These are phyloP conservation scores for Pseudomyrmex pallidus DNA, from an alignment of 1,140 invertebrate species.

Conservation along the genomic window DNA sequence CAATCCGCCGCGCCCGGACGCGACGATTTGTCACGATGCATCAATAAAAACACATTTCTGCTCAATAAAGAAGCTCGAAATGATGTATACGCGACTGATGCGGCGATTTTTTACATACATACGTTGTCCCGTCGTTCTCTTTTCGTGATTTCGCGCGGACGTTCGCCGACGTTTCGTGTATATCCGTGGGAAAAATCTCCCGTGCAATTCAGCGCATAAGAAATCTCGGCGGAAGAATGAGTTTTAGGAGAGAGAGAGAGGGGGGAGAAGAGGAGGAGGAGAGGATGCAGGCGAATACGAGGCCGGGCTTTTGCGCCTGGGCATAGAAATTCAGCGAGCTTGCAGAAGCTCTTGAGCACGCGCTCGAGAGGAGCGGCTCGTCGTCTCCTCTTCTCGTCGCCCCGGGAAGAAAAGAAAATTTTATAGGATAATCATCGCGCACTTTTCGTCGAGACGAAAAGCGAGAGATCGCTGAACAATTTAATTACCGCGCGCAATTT, in stretches of 20 bases:
- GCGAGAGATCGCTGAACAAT: background rate
- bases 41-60: slow-evolving; percentile 11
- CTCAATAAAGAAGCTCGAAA: slow-evolving; percentile 2
- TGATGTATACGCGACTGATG: background rate
- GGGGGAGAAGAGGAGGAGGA: no score
- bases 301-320: slow-evolving; percentile 26
- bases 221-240: slow-evolving; percentile 65
- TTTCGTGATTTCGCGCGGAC: slow-evolving; percentile 6
- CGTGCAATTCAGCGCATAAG: slow-evolving; percentile 58
- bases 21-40: slow-evolving; percentile 45
- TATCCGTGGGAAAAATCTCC: slow-evolving; percentile 68
- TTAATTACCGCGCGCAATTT: no score
- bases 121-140: background rate
- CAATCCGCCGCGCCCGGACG: slow-evolving; percentile 12
- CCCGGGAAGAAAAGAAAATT: background rate
- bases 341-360: slow-evolving; percentile 74
- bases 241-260: slow-evolving; percentile 10
- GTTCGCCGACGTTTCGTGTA: slow-evolving; percentile 18
- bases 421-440: slow-evolving; percentile 1
- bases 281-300: slow-evolving; percentile 20
- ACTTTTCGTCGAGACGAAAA: background rate
- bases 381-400: slow-evolving; percentile 47
- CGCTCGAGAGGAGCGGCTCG: slow-evolving; percentile 63
- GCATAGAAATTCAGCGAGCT: slow-evolving; percentile 72
- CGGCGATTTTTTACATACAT: background rate